Base-by-base conservation (phyloP, 2,888 invertebrate genomes). In the Cosmia trapezina region DNA sequence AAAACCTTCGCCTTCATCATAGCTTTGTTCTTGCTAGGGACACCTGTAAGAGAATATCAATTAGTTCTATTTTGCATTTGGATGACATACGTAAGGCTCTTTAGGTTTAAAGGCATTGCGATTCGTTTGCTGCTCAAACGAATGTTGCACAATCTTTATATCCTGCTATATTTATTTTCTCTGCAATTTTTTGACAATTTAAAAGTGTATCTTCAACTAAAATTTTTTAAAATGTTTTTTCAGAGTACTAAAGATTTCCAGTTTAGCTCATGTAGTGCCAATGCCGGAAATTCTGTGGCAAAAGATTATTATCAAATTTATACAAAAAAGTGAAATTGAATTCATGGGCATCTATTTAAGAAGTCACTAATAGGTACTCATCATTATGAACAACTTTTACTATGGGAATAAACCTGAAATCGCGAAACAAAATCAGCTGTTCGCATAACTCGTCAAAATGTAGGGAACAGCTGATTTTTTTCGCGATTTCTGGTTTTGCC, bases 1-100 rank as follows among this genome's bases (percentile, higher is more conserved):
- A 96, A 83, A 56, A 95, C 88, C 85, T 96, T 96, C 14, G 95
- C 96, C 86, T 96, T 96, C 88, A 95, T 89, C 91, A 96, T 92
- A 19, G 94, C 95, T 89, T 96, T 96, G 86, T 93, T 94, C 87
- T 95, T 96, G 75, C 88, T 93, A 82, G 93, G 90, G 81, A 89
- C 88, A 89, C 94, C 96, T 96, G 65, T 8, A 19, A 22, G n/a
- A 22, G 6, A 53, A 70, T 19, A 0, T 45, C 9, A 14, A 22
- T 54, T 0, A 37, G 19, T 70, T 45, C 2, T 19, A 4, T 17
- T 17, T 9, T 22, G 0, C 1, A 17, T 17, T 69, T 45, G 7
- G 0, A n/a, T 17, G 2, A 67, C 37, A 9, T 66, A 0, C 4
- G 8, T 12, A 17, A 33, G 5, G 12, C 5, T 64, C 2, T 22